Evolutionary conservation across 2,797 vertebrate genomes (phyloP), one percentile per base, ranked within the genome.

Genomic region (Hemitrygon akajei): DNA sequence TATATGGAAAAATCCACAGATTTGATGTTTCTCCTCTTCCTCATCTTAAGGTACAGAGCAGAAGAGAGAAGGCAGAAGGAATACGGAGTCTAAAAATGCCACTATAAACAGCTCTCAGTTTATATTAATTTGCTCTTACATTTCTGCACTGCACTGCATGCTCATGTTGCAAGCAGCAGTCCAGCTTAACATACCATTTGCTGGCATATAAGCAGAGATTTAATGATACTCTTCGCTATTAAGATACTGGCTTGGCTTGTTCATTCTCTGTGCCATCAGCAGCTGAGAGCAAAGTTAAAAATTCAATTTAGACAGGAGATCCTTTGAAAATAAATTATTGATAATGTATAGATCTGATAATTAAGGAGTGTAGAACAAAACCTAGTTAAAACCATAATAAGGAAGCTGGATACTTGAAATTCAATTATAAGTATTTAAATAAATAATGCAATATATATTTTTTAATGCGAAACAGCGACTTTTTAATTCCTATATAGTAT

Each of bases 251-350:
- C 14, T 69, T 47, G 18, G 18, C 60, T 69, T 69, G 34, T 89
- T 20, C 63, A 89, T 89, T 86, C 86, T 69, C 66, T 9, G 60
- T 89, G n/a, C 60, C 86, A 27, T 47, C 91, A 93, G 82, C 27
- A 93, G 40, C 71, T 76, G 91, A 56, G 11, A 16, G 9, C 69
- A 75, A 75, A 93, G 34, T 37, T 91, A 37, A 91, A 91, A 69
- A 91, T 91, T 71, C 25, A 91, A 91, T 69, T 71, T 71, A 5
- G 71, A 58, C 27, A 27, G 1, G 27, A 58, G 71, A 75, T 20
- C 27, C 10, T 93, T 56, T 93, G 69, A 93, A 93, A n/a, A 76
- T 93, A 93, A 92, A 93, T 93, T 93, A 93, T 93, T 93, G 47
- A 76, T 76, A 18, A 56, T 56, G 20, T 76, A 76, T 58, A n/a